phyloP scores from a whole-genome alignment of 2,113 vertebrate species.

The Brienomyrus longianalis region DNA sequence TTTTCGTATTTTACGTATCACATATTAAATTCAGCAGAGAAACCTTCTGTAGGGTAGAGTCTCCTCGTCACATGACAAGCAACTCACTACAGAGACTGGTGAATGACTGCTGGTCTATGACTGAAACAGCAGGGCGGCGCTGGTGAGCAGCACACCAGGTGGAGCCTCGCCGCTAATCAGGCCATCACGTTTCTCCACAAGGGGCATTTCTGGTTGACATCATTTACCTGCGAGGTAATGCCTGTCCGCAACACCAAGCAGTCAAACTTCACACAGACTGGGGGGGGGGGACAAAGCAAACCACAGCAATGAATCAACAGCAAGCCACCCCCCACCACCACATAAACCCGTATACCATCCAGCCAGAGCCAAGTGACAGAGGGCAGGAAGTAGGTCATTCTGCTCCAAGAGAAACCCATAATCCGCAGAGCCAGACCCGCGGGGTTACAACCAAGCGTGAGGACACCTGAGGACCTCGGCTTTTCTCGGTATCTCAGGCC shows the following conservation, averaged over 20 bases:
- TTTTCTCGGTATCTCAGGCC: not conserved
- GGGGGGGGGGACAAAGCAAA: not conserved
- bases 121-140: not conserved
- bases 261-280: not conserved
- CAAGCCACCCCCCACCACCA: not conserved
- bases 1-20: not conserved
- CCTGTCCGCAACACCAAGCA: not conserved
- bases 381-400: not conserved
- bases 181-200: not conserved
- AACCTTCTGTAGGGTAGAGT: not conserved
- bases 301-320: not conserved
- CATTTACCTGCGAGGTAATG: not conserved
- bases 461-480: not conserved
- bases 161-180: not conserved
- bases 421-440: not conserved
- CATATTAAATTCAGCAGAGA: not conserved
- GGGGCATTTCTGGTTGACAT: not conserved
- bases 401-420: not conserved
- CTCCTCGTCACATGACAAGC: not conserved
- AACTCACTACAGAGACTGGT: not conserved
- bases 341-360: not conserved
- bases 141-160: not conserved
- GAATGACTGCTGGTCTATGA: not conserved
- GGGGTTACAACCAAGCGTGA: too few species aligned
- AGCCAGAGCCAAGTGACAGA: not conserved